A percentile compares a stretch with the other conserved stretches of the same genome.
These are phyloP conservation scores for Valencia hispanica DNA, from an alignment of 2,797 vertebrate genomes.

Conservation along the genomic window DNA sequence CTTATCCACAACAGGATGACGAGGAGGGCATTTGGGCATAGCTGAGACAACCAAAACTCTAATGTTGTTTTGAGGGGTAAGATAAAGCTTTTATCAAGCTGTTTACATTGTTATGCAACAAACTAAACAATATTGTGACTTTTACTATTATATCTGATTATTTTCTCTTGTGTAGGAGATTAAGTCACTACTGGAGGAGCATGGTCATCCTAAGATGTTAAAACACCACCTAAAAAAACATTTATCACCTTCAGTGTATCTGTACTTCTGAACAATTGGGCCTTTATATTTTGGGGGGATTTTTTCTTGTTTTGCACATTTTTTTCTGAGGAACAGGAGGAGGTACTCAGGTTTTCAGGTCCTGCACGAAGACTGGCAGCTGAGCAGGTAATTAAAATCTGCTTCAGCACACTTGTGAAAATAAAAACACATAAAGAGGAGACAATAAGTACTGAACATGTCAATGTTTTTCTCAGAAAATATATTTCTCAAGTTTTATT, in stretches of 20 bases:
- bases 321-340: constrained; percentile 50
- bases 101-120: neutral
- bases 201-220: constrained; percentile 91
- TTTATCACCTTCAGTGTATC: constrained; percentile 83
- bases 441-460: neutral
- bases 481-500: too few species aligned
- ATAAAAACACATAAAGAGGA: neutral
- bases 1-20: constrained; percentile 90
- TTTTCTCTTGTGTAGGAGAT: constrained; percentile 81
- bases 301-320: constrained; percentile 21
- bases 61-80: constrained; percentile 95
- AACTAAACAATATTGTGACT: neutral
- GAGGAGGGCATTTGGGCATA: constrained; percentile 99
- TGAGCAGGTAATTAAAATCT: constrained; percentile 69
- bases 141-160: neutral
- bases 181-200: constrained; percentile 94
- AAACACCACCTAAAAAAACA: constrained; percentile 93
- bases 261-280: constrained; percentile 56
- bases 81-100: constrained; percentile 56
- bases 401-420: neutral
- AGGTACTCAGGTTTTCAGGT: constrained; percentile 64
- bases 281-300: constrained; percentile 41
- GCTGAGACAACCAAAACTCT: constrained; percentile 93
- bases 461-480: neutral
- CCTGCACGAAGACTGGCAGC: constrained; percentile 69